Evolutionary conservation across 2,797 vertebrate species (phyloP).

Genomic region (Scarus forsteni): DNA sequence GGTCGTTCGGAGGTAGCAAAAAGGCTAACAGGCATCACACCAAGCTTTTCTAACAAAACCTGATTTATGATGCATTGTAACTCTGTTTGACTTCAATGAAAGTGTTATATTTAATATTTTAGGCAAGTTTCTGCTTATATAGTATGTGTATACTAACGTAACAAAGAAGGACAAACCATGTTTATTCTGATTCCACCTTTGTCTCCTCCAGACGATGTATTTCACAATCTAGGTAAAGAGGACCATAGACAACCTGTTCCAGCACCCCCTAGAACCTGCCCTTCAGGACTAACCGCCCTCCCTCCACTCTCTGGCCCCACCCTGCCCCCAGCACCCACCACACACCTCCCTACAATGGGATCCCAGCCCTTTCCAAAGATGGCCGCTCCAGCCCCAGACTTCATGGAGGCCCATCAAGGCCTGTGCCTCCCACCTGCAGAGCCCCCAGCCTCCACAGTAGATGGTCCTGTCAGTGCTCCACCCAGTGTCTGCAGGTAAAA

Average conservation of each 20-base stretch:
- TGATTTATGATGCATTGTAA: too few species aligned
- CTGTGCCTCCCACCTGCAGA: conserved; percentile 89
- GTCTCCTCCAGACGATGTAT: conserved; percentile 90
- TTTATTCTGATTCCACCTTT: conserved; percentile 14
- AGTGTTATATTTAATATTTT: too few species aligned
- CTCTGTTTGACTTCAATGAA: too few species aligned
- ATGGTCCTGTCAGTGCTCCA: conserved; percentile 90
- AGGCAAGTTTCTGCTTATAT: too few species aligned
- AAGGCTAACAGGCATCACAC: too few species aligned
- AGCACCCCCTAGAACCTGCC: conserved; percentile 88
- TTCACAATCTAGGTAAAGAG: conserved; percentile 94
- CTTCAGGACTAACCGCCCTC: conserved; percentile 89
- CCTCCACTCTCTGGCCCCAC: conserved; percentile 88
- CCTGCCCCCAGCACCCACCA: conserved; percentile 85
- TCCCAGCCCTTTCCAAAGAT: conserved; percentile 92
- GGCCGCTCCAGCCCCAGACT: conserved; percentile 87
- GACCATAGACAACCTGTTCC: conserved; percentile 90
- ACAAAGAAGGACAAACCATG: neutral
- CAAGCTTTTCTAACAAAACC: too few species aligned
- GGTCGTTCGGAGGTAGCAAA: too few species aligned
- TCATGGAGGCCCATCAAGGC: conserved; percentile 90
- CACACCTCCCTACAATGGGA: conserved; percentile 89
- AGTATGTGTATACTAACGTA: too few species aligned
- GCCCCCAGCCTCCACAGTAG: conserved; percentile 83
- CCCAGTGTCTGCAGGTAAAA: conserved; percentile 97